Base-by-base conservation (phyloP, 1,140 invertebrate species). In the Danaus melanippus region DNA sequence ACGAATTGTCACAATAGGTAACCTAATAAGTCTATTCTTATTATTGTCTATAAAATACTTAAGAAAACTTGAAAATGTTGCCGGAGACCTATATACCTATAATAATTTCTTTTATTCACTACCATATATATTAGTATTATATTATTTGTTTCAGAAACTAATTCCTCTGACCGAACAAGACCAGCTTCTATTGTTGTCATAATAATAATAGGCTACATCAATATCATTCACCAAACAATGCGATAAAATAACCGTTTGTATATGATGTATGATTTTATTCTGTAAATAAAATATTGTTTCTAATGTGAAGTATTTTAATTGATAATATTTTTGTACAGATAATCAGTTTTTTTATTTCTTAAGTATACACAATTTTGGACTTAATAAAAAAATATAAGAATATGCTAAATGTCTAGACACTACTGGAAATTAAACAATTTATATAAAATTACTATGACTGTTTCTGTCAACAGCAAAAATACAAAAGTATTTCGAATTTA, bases 1-100 rank as follows among this genome's bases (percentile, higher is more conserved):
- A 61, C 63, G 69, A 56, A 79, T 70, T 51, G 74, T 80, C 48
- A 12, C 69, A 52, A 78, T 84, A 73, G 79, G 81, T 79, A 70
- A 50, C 10, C 15, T 56, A 49, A 32, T 32, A 39, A 10, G 15
- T 32, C n/a, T 9, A 32, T 10, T 39, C 39, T n/a, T 0, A 10
- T 17, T 40, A 47, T 42, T 52, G 10, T 53, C 11, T 50, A 32
- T 32, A 32, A 32, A 32, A 32, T 32, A 32, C 21, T 5, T 32
- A 32, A 7, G 21, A 32, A 1, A 32, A 32, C 21, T 32, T 32
- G 21, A 32, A 32, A 32, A 32, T 32, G 2, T 32, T 5, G 6
- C 21, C 21, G 21, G 6, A 32, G 6, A 32, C 21, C 7, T 32
- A 32, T 8, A 32, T 32, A 32, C n/a, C n/a, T 3, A 32, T 32